Evolutionary conservation across 1,140 invertebrate genomes (phyloP), one percentile per base, ranked within the genome.

Genomic region (Triops longicaudatus): DNA sequence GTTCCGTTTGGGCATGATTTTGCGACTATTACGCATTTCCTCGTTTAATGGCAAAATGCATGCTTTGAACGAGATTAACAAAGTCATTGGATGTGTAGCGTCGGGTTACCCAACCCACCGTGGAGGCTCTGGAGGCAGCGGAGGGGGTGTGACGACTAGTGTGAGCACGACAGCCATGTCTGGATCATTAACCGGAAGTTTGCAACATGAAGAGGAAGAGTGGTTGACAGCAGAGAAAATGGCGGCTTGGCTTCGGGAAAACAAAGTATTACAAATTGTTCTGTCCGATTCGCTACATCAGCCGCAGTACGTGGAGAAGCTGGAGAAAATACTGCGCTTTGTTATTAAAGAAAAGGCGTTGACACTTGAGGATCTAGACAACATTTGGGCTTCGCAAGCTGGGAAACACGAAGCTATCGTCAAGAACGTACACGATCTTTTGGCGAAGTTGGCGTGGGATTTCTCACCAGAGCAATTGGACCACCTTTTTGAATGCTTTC

Each of bases 31-130:
- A 75, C 94, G 98, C 88, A 97, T 98, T 83, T 98, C 96, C 17
- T 98, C 96, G 50, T 99, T 98, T 83, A 98, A 98, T 87, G 96
- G 97, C 11, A 98, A 98, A 87, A 99, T 99, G 97, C 98, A 97
- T 84, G 96, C 97, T 37, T 86, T 99, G 43, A 98, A 98, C 86
- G 97, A 99, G 89, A 95, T 99, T 44, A 99, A 99, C 86, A 98
- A 98, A 88, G 93, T 98, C 31, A 96, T 98, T 73, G 91, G 92
- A 31, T 93, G 91, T 82, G 93, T 97, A 50, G 85, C 84, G 7
- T 91, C 91, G 73, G 95, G 94, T 83, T 95, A 95, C 85, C 50
- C 50, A 0, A 63, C 50, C 90, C 93, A 11, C 84, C 85, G 80
- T 81, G 84, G 63, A 85, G 14, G 85, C 75, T 31, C 73, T 6